Conservation (phyloP, 2,113 vertebrate species). For the Elaphurus davidianus region DNA sequence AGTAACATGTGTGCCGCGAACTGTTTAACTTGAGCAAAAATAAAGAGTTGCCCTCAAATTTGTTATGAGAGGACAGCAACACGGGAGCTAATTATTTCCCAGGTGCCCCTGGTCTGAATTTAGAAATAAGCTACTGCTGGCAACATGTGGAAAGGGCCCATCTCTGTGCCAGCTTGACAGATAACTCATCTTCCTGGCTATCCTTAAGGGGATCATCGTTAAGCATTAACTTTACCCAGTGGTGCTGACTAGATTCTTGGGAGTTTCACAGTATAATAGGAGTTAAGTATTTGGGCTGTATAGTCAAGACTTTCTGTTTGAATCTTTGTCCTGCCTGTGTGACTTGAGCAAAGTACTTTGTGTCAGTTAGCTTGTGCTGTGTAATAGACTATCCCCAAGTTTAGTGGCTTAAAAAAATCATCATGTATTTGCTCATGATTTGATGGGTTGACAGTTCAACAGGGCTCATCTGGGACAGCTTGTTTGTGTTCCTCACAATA, state of each 20-base stretch:
- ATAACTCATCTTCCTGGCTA: slow-evolving; percentile 19
- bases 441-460: neutral
- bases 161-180: slow-evolving; percentile 66
- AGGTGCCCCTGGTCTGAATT: slow-evolving; percentile 80
- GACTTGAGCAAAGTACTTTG: neutral
- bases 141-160: slow-evolving; percentile 68
- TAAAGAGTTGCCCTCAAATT: slow-evolving; percentile 77
- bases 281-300: neutral
- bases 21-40: slow-evolving; percentile 83
- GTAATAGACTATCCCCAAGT: neutral
- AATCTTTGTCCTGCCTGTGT: neutral
- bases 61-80: slow-evolving; percentile 81
- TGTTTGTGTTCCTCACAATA: neutral
- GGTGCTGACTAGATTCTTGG: neutral
- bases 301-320: neutral
- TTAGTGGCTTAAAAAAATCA: neutral
- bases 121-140: slow-evolving; percentile 77
- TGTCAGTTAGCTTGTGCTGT: neutral
- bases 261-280: neutral
- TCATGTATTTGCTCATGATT: neutral
- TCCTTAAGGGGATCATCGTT: neutral
- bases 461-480: neutral
- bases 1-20: slow-evolving; percentile 82
- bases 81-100: slow-evolving; percentile 84
- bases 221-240: neutral